Percentiles rank a stretch among this genome's conserved stretches.
phyloP scores from a whole-genome alignment of 2,797 vertebrate species.

The Phrynocephalus guinanensis region DNA sequence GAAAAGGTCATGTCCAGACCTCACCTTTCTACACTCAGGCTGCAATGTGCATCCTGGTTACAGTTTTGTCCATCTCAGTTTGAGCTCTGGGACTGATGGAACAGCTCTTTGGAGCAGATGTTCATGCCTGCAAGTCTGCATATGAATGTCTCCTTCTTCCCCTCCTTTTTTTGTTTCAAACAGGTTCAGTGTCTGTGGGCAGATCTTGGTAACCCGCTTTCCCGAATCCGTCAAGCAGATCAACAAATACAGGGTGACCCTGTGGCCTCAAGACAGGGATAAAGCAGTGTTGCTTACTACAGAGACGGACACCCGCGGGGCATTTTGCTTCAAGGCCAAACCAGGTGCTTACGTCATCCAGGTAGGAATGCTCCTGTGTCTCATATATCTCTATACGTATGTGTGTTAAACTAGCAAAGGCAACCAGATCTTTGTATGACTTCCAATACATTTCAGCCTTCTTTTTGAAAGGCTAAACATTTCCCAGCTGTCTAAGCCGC shows the following conservation, averaged over 20 bases:
- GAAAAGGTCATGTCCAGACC: conserved; percentile 91
- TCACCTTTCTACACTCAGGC: conserved; percentile 64
- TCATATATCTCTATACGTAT: background rate
- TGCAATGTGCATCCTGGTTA: too few species aligned
- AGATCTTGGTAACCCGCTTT: conserved; percentile 86
- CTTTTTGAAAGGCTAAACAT: too few species aligned
- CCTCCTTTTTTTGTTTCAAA: background rate
- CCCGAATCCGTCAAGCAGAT: conserved; percentile 94
- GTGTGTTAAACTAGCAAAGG: background rate
- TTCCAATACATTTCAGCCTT: too few species aligned
- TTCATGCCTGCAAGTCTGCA: background rate
- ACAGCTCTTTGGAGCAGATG: background rate
- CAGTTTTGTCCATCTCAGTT: background rate
- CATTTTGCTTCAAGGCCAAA: conserved; percentile 95
- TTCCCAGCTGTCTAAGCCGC: too few species aligned
- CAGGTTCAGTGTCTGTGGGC: conserved; percentile 96
- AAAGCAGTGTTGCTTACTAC: conserved; percentile 78
- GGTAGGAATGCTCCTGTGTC: conserved; percentile 69
- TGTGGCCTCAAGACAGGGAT: conserved; percentile 86
- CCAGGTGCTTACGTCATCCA: conserved; percentile 90
- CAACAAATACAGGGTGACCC: conserved; percentile 89
- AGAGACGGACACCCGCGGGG: conserved; percentile 89
- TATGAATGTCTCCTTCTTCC: background rate
- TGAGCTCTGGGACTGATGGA: background rate
- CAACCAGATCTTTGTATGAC: background rate